Conservation (phyloP, 2,888 invertebrate genomes). For the Alloscopus bannaensis region DNA sequence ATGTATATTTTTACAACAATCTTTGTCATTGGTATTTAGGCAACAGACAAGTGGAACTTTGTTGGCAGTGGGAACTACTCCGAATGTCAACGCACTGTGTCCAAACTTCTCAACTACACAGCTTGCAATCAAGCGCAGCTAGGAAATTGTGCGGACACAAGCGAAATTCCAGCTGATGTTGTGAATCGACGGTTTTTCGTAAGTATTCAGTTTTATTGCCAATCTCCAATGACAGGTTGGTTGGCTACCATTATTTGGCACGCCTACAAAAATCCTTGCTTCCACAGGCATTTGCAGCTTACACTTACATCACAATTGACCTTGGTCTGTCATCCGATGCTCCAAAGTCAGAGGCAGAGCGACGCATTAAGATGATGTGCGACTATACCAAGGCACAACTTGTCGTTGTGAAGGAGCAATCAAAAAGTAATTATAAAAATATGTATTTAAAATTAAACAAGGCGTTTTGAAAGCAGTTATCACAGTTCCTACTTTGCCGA, state of each 20-base stretch:
- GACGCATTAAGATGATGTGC: conserved; percentile 42
- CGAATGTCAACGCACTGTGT: conserved; percentile 65
- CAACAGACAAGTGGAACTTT: conserved; percentile 55
- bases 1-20: neutral
- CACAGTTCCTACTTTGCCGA: neutral
- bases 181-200: conserved; percentile 73
- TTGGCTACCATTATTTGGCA: neutral
- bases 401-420: conserved; percentile 18
- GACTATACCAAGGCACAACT: conserved; percentile 3
- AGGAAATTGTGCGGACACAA: conserved; percentile 71
- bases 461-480: too few relatives aligned
- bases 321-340: conserved; percentile 75
- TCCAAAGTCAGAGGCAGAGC: conserved; percentile 59
- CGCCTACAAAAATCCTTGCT: conserved; percentile 19
- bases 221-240: neutral
- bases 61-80: conserved; percentile 70
- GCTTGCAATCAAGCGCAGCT: conserved; percentile 68
- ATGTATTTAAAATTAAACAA: neutral
- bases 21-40: too few relatives aligned
- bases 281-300: conserved; percentile 77
- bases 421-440: conserved; percentile 30
- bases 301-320: conserved; percentile 75
- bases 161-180: conserved; percentile 45
- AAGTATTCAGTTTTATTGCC: conserved; percentile 63
- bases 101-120: conserved; percentile 61